Percentiles rank a stretch among this genome's conserved stretches.
phyloP scores from a whole-genome alignment of 1,140 invertebrate genomes.

The Drosophila eugracilis region DNA sequence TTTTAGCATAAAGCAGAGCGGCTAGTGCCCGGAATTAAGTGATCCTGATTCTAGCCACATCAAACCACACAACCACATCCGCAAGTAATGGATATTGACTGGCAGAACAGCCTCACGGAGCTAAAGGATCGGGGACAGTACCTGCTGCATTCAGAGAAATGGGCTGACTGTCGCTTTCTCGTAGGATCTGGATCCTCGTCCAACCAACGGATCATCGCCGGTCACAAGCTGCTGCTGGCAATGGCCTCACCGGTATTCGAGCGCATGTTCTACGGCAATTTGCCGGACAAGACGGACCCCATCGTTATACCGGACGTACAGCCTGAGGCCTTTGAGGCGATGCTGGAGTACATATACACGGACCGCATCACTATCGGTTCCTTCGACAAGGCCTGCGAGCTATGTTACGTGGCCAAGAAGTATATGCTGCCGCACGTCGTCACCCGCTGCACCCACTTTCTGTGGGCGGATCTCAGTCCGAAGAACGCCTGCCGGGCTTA shows the following conservation, averaged over 20 bases:
- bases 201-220: conserved; percentile 89
- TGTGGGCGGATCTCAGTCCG: conserved; percentile 91
- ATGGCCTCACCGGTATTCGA: conserved; percentile 94
- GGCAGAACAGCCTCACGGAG: conserved; percentile 90
- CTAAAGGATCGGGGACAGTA: conserved; percentile 89
- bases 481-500: conserved; percentile 93
- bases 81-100: conserved; percentile 86
- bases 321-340: conserved; percentile 92
- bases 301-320: conserved; percentile 93
- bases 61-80: neutral
- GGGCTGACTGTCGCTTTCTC: conserved; percentile 92
- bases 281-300: conserved; percentile 89
- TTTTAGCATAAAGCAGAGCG: conserved; percentile 20
- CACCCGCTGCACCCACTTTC: conserved; percentile 91
- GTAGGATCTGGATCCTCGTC: conserved; percentile 92
- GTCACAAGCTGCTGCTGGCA: conserved; percentile 92
- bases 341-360: conserved; percentile 93
- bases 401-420: conserved; percentile 95
- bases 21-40: neutral
- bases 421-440: conserved; percentile 93
- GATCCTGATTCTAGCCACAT: neutral
- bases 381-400: conserved; percentile 93
- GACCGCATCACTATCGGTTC: conserved; percentile 91
- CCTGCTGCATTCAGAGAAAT: conserved; percentile 90
- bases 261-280: conserved; percentile 91